Base-by-base conservation (phyloP, 2,888 invertebrate species). In the Carterocephalus palaemon region DNA sequence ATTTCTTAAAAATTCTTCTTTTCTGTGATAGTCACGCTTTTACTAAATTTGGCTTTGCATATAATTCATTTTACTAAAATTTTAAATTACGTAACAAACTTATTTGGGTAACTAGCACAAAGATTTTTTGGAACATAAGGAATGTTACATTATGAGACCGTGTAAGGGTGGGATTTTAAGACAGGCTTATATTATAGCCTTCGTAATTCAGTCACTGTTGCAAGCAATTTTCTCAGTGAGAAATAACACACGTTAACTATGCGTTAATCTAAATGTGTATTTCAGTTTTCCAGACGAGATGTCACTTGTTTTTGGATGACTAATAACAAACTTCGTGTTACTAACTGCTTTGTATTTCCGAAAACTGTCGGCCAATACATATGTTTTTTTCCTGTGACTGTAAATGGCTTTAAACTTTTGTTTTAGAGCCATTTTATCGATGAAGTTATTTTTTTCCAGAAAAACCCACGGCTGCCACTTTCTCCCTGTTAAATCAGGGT, bases 401-500 rank as follows among this genome's bases (percentile, higher is more conserved):
- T 69, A 86, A 24, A 84, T 60, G 46, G 86, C 86, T 58, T 67
- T 75, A 2, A 63, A 70, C 60, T 84, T 82, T 20, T 75, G 82
- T 54, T 60, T 78, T 2, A 67, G 52, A 17, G 79, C 80, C 87
- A 88, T 88, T 67, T 77, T 79, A 53, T 88, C 88, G 51, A 88
- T 75, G 49, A 84, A 80, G 54, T 58, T 54, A 59, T 75, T 78
- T 67, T 80, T 85, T 50, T 84, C 84, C 47, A 88, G 57, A 55
- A 81, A 84, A 9, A 88, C 88, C 83, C 84, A 86, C 0, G 88
- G 88, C 61, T 88, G 88, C 88, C 88, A 88, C 55, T 86, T 88
- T 46, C 80, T 75, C 3, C 87, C 87, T 1, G 87, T 86, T 51
- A 87, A 61, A 52, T 87, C 88, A 10, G 87, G 87, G 57, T 83